A percentile compares a stretch with the other conserved stretches of the same genome.
Conservation (phyloP, 2,113 vertebrate genomes). For the Eudyptes chrysolophus region DNA sequence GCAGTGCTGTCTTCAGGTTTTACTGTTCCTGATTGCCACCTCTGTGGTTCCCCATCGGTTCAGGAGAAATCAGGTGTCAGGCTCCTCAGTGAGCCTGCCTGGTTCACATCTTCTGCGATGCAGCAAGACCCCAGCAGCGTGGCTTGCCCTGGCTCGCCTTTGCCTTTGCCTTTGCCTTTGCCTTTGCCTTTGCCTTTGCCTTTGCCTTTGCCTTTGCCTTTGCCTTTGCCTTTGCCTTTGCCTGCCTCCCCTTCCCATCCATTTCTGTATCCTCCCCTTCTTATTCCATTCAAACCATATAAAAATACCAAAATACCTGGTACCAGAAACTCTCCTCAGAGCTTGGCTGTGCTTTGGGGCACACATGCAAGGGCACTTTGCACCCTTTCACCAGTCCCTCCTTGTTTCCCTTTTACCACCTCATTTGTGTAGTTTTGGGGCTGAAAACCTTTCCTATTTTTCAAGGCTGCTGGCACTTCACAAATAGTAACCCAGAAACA, state of each 20-base stretch:
- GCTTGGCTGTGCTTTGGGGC: neutral
- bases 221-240: no score
- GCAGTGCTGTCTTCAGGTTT: neutral
- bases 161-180: no score
- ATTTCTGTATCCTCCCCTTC: neutral
- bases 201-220: no score
- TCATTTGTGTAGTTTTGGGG: neutral
- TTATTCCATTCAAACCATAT: neutral
- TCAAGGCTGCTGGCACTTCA: neutral
- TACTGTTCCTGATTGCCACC: no score
- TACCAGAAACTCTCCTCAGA: neutral
- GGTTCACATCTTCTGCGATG: neutral
- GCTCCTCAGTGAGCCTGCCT: neutral
- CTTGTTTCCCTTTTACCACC: neutral
- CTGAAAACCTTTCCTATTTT: neutral
- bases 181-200: no score
- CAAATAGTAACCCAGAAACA: neutral
- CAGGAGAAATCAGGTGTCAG: neutral
- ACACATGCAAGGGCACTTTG: rapidly evolving
- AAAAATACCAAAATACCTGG: neutral
- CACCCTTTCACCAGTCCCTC: neutral
- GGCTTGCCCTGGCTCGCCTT: neutral
- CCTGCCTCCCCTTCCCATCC: neutral
- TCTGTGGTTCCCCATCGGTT: neutral
- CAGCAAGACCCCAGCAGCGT: neutral